A percentile compares a stretch with the other conserved stretches of the same genome.
Evolutionary conservation across 2,113 vertebrate genomes (phyloP).

Genomic region (Mastomys natalensis): DNA sequence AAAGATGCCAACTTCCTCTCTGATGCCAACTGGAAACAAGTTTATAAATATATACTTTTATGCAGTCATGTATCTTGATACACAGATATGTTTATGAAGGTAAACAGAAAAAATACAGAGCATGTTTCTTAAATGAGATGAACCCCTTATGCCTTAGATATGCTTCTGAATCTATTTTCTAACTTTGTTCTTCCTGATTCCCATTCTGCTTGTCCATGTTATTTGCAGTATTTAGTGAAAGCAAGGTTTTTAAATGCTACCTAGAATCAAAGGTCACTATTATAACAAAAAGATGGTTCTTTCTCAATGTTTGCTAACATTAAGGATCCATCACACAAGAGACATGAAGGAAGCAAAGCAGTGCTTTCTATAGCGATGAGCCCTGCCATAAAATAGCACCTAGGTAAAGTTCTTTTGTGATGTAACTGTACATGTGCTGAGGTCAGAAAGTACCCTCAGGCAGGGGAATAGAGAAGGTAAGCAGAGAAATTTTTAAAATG

Average conservation of each 20-base stretch:
- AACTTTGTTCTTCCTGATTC: conserved; percentile 19
- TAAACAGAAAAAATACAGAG: conserved; percentile 69
- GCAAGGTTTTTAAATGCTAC: conserved; percentile 6
- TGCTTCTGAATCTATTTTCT: conserved; percentile 34
- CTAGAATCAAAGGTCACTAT: not conserved
- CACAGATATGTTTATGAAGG: conserved; percentile 76
- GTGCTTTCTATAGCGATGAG: not conserved
- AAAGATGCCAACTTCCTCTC: conserved; percentile 67
- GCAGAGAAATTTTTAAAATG: not conserved
- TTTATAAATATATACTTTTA: conserved; percentile 73
- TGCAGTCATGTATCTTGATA: conserved; percentile 67
- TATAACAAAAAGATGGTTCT: not conserved
- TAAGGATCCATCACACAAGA: conserved; percentile 19
- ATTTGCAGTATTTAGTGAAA: conserved; percentile 30
- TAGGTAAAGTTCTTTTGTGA: not conserved
- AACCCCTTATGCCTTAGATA: conserved; percentile 62
- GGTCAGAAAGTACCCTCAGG: not conserved
- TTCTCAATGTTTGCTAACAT: not conserved
- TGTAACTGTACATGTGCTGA: not conserved
- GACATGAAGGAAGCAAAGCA: not conserved
- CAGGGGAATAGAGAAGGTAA: not conserved
- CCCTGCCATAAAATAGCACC: not conserved
- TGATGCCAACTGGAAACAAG: conserved; percentile 77
- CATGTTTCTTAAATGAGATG: conserved; percentile 62
- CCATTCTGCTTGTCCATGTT: not conserved